phyloP scores from a whole-genome alignment of 2,113 vertebrate species.

The Pitta sordida region DNA sequence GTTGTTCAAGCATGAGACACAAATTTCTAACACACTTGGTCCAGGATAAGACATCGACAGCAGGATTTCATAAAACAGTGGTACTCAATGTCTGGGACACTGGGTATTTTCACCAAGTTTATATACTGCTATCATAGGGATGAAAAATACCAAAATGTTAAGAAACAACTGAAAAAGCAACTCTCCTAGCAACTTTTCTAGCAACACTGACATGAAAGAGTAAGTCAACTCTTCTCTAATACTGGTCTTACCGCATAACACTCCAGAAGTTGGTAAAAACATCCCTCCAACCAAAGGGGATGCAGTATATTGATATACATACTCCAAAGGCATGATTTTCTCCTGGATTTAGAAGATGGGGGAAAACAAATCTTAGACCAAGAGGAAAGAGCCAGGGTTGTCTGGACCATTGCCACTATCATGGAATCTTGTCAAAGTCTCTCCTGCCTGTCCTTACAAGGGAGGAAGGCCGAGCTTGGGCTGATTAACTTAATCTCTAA shows the following conservation, averaged over 20 bases:
- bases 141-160: background rate
- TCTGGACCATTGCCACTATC: conserved; percentile 12
- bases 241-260: background rate
- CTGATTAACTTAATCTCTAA: conserved; percentile 30
- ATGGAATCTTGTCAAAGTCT: conserved; percentile 26
- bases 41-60: background rate
- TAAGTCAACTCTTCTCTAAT: background rate
- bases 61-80: background rate
- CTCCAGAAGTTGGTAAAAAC: background rate
- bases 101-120: background rate
- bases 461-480: conserved; percentile 10
- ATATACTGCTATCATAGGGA: fast-evolving
- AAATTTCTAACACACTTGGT: background rate
- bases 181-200: background rate
- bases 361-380: conserved; percentile 20
- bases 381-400: conserved; percentile 1
- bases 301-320: background rate
- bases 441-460: conserved; percentile 42
- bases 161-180: background rate
- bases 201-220: background rate
- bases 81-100: background rate
- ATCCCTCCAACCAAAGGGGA: background rate
- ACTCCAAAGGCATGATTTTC: background rate
- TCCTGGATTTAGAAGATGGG: background rate
- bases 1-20: background rate